Evolutionary conservation across 2,888 invertebrate genomes (phyloP).

Genomic region (Corbicula japonica): DNA sequence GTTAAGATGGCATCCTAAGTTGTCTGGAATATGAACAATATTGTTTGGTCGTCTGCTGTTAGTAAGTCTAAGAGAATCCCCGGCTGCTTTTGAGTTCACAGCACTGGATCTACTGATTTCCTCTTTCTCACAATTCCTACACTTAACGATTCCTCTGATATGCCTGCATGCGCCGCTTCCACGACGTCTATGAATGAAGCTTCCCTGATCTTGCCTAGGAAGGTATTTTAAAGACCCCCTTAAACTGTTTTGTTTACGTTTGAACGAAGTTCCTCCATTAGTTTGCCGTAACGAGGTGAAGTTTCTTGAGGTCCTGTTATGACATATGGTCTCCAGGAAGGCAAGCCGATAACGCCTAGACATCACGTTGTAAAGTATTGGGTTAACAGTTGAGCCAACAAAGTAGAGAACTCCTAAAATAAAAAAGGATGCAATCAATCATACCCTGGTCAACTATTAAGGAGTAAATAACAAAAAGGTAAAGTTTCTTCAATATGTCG

Average conservation of each 20-base stretch:
- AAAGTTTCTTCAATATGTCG: no score
- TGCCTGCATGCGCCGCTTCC: not conserved
- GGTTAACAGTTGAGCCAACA: constrained; percentile 96
- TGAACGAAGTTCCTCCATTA: constrained; percentile 15
- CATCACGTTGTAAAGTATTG: constrained; percentile 97
- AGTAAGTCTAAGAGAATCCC: no score
- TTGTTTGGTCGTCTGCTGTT: no score
- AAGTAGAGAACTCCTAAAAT: constrained; percentile 93
- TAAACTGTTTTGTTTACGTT: constrained; percentile 16
- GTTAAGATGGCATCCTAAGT: constrained; percentile 5
- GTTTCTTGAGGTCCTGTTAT: constrained; percentile 29
- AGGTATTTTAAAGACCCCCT: constrained; percentile 14
- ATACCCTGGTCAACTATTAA: no score
- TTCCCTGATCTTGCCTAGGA: not conserved
- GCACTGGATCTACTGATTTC: not conserved
- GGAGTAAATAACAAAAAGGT: no score
- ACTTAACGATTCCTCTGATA: not conserved
- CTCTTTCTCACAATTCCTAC: not conserved
- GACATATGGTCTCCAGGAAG: constrained; percentile 89
- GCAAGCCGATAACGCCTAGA: constrained; percentile 97
- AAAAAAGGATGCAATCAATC: not conserved
- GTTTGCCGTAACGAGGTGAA: constrained; percentile 24
- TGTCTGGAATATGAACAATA: not conserved
- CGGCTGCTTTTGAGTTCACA: not conserved
- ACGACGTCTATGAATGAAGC: not conserved